A percentile compares a stretch with the other conserved stretches of the same genome.
Conservation (phyloP, 2,113 vertebrate genomes). For the Rallus limicola region DNA sequence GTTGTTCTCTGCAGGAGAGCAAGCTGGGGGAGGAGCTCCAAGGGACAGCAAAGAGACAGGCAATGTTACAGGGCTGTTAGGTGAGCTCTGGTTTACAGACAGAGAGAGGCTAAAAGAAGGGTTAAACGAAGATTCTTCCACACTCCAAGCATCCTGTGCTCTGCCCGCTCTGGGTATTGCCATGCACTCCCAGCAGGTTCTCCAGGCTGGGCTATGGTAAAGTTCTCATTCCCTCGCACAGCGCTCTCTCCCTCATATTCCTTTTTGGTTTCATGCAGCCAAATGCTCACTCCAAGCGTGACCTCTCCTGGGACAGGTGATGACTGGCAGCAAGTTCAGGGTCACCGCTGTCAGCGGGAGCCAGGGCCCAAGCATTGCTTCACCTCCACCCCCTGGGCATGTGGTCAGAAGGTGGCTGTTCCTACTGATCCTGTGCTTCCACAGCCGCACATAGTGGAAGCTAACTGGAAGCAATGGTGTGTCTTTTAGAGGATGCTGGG, state of each 20-base stretch:
- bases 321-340: background rate
- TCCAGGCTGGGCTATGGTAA: background rate
- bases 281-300: background rate
- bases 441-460: fast-evolving
- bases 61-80: background rate
- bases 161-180: background rate
- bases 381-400: background rate
- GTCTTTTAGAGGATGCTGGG: background rate
- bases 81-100: background rate
- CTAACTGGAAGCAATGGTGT: background rate
- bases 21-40: background rate
- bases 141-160: background rate
- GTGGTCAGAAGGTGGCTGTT: background rate
- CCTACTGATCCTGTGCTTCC: background rate
- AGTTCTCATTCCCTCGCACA: background rate
- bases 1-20: background rate
- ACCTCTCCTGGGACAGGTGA: background rate
- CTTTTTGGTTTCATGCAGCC: background rate
- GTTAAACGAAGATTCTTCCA: background rate
- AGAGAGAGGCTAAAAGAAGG: background rate
- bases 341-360: background rate
- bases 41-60: background rate
- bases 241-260: fast-evolving
- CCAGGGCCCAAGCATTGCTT: background rate
- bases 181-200: background rate